Conservation (phyloP, 2,797 vertebrate species). For the Alosa sapidissima region DNA sequence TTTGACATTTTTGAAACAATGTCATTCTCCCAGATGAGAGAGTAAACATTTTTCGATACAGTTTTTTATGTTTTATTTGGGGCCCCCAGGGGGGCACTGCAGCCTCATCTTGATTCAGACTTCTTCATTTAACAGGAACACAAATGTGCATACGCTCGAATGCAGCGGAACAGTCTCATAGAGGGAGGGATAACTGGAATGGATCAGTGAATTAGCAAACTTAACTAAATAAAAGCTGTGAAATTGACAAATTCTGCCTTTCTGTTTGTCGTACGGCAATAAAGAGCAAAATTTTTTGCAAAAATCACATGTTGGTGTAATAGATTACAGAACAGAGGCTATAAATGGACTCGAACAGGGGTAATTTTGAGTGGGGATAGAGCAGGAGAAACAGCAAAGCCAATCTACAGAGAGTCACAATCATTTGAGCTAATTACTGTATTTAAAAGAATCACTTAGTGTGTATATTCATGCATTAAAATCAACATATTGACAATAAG, state of each 20-base stretch:
- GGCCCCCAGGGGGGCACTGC: neutral
- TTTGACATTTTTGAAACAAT: neutral
- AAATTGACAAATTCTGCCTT: neutral
- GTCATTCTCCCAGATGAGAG: neutral
- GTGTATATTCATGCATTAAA: slow-evolving; percentile 13
- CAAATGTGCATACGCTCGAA: neutral
- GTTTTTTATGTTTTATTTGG: neutral
- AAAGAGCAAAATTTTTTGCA: neutral
- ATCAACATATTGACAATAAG: neutral
- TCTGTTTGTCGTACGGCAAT: neutral
- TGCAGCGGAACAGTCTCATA: neutral
- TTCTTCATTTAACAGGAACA: slow-evolving; percentile 1
- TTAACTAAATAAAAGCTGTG: slow-evolving; percentile 12
- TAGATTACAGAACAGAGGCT: neutral
- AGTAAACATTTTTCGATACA: slow-evolving; percentile 22
- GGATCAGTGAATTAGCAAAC: neutral
- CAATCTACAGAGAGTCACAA: slow-evolving; percentile 1
- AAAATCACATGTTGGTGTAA: neutral
- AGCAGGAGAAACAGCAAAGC: neutral
- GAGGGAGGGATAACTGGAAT: neutral
- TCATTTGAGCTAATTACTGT: slow-evolving; percentile 21
- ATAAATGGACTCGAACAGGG: neutral
- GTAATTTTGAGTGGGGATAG: neutral
- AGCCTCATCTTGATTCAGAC: neutral
- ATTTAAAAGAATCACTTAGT: slow-evolving; percentile 25